Conservation (phyloP, 2,113 vertebrate species). For the Atlantisia rogersi region DNA sequence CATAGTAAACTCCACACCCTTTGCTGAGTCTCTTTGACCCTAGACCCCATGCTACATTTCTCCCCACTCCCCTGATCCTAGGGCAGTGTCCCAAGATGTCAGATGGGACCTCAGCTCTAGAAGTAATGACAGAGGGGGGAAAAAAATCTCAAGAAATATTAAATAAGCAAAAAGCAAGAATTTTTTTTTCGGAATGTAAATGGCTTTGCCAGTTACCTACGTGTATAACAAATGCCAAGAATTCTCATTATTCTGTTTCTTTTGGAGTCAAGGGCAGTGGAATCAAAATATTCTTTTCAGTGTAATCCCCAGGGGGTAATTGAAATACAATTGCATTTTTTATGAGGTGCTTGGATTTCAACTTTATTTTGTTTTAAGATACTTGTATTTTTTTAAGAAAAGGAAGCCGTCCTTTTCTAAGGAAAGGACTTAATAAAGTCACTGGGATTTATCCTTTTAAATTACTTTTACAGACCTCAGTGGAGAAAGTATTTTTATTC, state of each 20-base stretch:
- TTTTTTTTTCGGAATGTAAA: background rate
- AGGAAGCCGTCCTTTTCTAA: background rate
- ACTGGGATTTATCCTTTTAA: background rate
- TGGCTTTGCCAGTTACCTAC: background rate
- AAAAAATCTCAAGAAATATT: background rate
- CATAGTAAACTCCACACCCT: background rate
- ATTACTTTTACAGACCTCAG: background rate
- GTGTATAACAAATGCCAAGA: background rate
- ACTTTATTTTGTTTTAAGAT: background rate
- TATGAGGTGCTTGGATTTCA: background rate
- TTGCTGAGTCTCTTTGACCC: background rate
- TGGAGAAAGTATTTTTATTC: background rate
- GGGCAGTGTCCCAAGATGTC: background rate
- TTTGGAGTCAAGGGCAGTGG: background rate
- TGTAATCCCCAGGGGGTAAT: background rate
- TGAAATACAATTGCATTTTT: slow-evolving; percentile 27
- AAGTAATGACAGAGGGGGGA: background rate
- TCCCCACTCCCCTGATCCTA: background rate
- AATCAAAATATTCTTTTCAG: background rate
- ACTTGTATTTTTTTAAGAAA: background rate
- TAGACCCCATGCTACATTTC: background rate
- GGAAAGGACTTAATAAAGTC: background rate
- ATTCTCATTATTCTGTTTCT: background rate
- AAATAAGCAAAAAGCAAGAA: background rate
- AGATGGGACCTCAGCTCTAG: background rate